These are phyloP conservation scores for Ophiothrix spiculata DNA, from an alignment of 35 echinoderm and acorn worm species.

Conservation along the genomic window DNA sequence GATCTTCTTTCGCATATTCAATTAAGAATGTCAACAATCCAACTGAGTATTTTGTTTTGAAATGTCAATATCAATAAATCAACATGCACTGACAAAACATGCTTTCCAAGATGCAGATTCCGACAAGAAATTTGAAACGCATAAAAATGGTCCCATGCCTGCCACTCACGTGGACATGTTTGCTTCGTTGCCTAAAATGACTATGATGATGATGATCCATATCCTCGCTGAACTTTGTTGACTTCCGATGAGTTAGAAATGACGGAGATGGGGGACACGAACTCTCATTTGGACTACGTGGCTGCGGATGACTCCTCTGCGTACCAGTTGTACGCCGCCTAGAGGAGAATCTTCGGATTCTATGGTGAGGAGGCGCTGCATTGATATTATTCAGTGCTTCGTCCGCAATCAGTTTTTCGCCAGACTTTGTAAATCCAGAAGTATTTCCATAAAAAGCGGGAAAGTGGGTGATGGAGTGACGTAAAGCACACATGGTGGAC, in stretches of 20 bases:
- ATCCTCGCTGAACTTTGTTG: not conserved
- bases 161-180: not conserved
- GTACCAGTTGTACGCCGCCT: not conserved
- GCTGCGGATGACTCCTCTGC: not conserved
- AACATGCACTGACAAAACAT: not conserved
- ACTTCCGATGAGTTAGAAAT: not conserved
- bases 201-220: not conserved
- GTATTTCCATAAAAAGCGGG: not conserved
- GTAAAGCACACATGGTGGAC: not conserved
- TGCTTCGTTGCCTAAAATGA: not conserved
- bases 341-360: not conserved
- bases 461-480: not conserved
- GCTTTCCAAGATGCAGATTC: not conserved
- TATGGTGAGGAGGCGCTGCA: not conserved
- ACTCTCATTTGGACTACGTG: not conserved
- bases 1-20: no score
- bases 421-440: not conserved
- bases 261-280: not conserved
- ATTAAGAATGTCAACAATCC: no score
- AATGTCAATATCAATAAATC: no score
- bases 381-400: not conserved
- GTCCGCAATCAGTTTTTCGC: not conserved
- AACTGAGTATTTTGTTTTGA: no score
- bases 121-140: not conserved
- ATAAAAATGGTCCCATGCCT: no score